phyloP scores from a whole-genome alignment of 2,797 vertebrate genomes.

The Lerista edwardsae region DNA sequence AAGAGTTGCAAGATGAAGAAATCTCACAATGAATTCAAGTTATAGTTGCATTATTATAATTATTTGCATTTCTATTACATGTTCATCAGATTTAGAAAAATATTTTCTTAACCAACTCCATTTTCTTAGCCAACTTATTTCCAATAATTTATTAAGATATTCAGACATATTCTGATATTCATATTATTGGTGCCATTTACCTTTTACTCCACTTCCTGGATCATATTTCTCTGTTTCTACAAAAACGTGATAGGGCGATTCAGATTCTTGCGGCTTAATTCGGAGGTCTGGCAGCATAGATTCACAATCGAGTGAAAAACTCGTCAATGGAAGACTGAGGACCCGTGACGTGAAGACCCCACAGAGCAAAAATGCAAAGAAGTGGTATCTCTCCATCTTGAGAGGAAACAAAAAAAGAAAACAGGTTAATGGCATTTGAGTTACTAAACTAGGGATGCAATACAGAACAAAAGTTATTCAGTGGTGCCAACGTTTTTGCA shows the following conservation, averaged over 20 bases:
- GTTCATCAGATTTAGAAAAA: neutral
- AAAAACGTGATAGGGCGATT: constrained; percentile 63
- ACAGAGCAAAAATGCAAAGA: constrained; percentile 59
- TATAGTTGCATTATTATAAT: neutral
- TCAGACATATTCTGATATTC: too few species aligned
- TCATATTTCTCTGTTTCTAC: constrained; percentile 63
- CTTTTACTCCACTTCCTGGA: constrained; percentile 66
- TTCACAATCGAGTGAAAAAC: constrained; percentile 70
- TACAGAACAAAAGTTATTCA: neutral
- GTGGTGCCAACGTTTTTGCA: neutral
- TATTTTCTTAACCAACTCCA: neutral
- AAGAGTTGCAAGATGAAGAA: neutral
- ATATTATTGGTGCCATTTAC: constrained; percentile 60
- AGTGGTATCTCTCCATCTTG: constrained; percentile 57
- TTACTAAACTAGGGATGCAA: neutral
- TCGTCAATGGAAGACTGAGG: constrained; percentile 54
- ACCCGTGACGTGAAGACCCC: constrained; percentile 61
- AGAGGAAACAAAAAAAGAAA: constrained; percentile 32
- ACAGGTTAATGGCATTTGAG: neutral
- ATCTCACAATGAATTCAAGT: neutral
- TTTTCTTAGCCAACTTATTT: too few species aligned
- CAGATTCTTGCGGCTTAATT: constrained; percentile 58
- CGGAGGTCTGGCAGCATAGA: constrained; percentile 66
- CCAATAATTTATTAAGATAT: neutral
- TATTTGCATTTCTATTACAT: neutral